Base-by-base conservation (phyloP, 2,888 invertebrate genomes). In the Yponomeuta cagnagella region DNA sequence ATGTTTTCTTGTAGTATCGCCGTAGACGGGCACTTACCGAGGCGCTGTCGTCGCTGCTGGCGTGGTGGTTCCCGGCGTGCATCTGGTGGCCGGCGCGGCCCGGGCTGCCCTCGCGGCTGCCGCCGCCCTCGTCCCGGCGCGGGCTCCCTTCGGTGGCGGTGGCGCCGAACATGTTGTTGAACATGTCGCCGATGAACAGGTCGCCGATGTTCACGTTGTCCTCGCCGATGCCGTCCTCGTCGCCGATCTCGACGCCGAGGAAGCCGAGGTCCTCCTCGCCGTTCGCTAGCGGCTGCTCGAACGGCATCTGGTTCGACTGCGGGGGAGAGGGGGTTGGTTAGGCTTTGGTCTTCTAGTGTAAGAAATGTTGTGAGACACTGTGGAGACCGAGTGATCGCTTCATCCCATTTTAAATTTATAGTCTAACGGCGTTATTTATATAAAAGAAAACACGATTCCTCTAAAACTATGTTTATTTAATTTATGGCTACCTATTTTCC, bases 151-250 rank as follows among this genome's bases (percentile, higher is more conserved):
- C 78, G 75, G 83, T 81, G 69, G 76, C 75, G 76, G 77, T 77
- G 73, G 83, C 74, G 84, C 81, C 87, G 87, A 69, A 89, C 86
- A 89, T 88, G 77, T 80, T 80, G 78, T 94, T 94, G 88, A 97
- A 96, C 83, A 97, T 95, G 84, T 97, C 97, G 73, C 94, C 95
- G 78, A 86, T 85, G 71, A 90, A 80, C 77, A 91, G 80, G 78
- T 96, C 95, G 77, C 95, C 94, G 94, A 90, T 90, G 79, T 94
- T 94, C 94, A 90, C 90, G 79, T 94, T 94, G 79, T 95, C 95
- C 83, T 95, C 95, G 77, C 95, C 96, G 73, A 90, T 90, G 74
- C 43, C 52, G 52, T 90, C 91, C 78, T 90, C 91, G 78, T 89
- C 89, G 48, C 80, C 88, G 86, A 90, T 89, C 79, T 87, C 88